A percentile compares a stretch with the other conserved stretches of the same genome.
Evolutionary conservation across 2,888 invertebrate genomes (phyloP).

Genomic region (Dyspetes luteomarginatus): DNA sequence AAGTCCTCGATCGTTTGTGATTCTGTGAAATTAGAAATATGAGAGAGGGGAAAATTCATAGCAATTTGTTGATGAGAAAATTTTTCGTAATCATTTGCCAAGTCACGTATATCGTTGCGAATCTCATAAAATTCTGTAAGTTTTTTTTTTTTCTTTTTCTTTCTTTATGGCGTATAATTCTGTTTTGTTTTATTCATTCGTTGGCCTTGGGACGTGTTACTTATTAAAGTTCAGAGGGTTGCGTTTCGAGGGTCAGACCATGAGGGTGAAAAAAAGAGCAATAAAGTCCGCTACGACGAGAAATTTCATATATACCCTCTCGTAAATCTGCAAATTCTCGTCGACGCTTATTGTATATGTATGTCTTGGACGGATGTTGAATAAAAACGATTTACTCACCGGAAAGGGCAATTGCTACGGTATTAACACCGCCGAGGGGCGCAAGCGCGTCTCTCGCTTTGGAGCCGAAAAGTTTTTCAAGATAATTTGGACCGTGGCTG

Average conservation of each 20-base stretch:
- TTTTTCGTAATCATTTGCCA: background rate
- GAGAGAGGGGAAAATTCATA: background rate
- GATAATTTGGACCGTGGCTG: conserved; percentile 97
- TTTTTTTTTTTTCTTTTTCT: background rate
- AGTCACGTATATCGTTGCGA: background rate
- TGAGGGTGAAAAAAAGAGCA: conserved; percentile 1
- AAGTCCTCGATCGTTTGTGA: conserved; percentile 98
- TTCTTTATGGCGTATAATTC: background rate
- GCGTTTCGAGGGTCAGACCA: background rate
- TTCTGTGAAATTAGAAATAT: conserved; percentile 85
- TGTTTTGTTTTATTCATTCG: conserved; percentile 8
- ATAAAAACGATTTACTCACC: conserved; percentile 85
- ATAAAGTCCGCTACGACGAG: conserved; percentile 28
- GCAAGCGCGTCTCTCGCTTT: conserved; percentile 96
- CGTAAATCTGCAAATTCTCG: background rate
- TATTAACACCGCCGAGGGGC: conserved; percentile 96
- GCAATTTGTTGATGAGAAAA: background rate
- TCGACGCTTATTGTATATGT: background rate
- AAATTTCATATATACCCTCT: conserved; percentile 20
- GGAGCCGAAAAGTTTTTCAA: conserved; percentile 97
- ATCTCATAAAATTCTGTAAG: background rate
- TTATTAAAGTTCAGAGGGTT: conserved; percentile 52
- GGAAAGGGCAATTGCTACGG: conserved; percentile 97
- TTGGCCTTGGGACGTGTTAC: conserved; percentile 26
- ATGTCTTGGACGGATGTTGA: background rate